These are phyloP conservation scores for Xenus cinereus DNA, from an alignment of 2,113 vertebrate genomes.

Conservation along the genomic window DNA sequence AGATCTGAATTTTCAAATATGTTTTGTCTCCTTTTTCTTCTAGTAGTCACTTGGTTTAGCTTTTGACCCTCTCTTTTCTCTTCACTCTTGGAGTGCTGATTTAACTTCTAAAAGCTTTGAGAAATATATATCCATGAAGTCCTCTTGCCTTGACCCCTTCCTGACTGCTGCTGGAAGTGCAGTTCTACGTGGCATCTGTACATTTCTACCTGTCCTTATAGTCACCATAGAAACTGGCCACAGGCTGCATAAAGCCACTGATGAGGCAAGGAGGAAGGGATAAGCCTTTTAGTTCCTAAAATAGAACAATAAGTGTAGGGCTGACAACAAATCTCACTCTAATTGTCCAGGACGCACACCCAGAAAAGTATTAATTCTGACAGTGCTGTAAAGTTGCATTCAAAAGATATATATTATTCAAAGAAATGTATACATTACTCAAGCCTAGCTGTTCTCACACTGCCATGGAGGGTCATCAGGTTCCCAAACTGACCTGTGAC, in stretches of 20 bases:
- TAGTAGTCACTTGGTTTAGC: not conserved
- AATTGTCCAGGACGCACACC: not conserved
- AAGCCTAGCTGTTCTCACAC: not conserved
- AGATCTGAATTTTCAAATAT: not conserved
- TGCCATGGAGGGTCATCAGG: not conserved
- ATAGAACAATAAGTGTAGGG: not conserved
- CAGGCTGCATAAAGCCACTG: not conserved
- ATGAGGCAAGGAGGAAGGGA: not conserved
- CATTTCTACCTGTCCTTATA: not conserved
- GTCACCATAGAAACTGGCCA: conserved; percentile 25
- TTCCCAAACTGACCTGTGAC: not conserved
- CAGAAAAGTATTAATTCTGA: not conserved
- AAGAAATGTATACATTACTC: not conserved
- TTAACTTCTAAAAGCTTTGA: not conserved
- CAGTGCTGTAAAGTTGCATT: not conserved
- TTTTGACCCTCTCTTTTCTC: not conserved
- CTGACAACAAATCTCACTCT: not conserved
- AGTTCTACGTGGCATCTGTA: not conserved
- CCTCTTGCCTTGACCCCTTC: not conserved
- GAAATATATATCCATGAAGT: not conserved
- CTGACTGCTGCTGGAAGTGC: not conserved
- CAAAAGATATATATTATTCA: not conserved
- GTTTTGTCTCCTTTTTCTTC: not conserved
- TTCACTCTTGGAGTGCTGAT: not conserved
- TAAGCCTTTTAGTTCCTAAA: conserved; percentile 4